Percentiles rank a stretch among this genome's conserved stretches.
phyloP scores from a whole-genome alignment of 2,797 vertebrate species.

The Anas capensis region DNA sequence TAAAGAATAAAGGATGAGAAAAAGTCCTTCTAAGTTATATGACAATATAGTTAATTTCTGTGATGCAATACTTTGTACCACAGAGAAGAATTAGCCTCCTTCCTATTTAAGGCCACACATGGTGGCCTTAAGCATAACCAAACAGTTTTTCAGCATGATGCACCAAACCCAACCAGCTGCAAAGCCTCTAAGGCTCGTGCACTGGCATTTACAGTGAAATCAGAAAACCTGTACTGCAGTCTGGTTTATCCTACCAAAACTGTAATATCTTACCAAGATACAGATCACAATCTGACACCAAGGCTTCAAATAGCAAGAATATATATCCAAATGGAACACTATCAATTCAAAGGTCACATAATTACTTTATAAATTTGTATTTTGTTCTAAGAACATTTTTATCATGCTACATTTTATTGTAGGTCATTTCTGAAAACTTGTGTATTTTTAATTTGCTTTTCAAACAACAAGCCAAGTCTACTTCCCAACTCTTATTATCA shows the following conservation, averaged over 20 bases:
- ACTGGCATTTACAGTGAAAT: neutral
- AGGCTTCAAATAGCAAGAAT: neutral
- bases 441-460: neutral
- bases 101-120: neutral
- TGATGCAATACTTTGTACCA: neutral
- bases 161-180: neutral
- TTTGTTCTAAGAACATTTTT: neutral
- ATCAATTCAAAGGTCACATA: neutral
- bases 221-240: neutral
- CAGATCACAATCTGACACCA: neutral
- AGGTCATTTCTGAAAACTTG: neutral
- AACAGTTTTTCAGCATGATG: neutral
- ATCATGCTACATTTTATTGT: neutral
- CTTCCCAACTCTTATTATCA: slow-evolving; percentile 24
- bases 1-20: neutral
- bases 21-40: neutral
- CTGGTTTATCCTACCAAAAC: neutral
- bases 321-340: neutral
- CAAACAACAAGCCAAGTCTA: neutral
- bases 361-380: neutral
- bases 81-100: neutral
- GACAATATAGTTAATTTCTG: neutral
- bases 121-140: neutral
- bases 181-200: neutral
- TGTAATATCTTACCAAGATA: neutral